Evolutionary conservation across 2,888 invertebrate genomes (phyloP).

Genomic region (Euplagia quadripunctaria): DNA sequence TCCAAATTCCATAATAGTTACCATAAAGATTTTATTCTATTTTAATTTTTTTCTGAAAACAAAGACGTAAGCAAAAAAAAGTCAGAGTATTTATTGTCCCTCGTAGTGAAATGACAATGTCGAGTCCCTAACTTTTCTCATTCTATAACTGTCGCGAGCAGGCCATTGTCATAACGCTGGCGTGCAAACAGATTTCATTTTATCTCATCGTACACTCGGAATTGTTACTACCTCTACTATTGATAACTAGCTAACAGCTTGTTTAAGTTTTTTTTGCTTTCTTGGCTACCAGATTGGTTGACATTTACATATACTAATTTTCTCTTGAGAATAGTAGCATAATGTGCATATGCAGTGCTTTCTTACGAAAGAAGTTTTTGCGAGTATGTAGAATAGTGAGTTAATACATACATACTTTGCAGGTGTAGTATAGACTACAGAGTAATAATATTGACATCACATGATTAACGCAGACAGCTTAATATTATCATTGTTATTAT

Average conservation of each 20-base stretch:
- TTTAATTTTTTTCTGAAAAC: neutral
- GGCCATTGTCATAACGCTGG: conserved; percentile 23
- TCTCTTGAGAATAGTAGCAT: too few species aligned
- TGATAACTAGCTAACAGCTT: neutral
- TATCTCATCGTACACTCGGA: neutral
- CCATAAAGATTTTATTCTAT: neutral
- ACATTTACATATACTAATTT: neutral
- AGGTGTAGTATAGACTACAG: neutral
- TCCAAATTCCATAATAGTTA: too few species aligned
- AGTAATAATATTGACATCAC: neutral
- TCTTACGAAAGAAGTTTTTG: too few species aligned
- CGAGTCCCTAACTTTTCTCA: conserved; percentile 27
- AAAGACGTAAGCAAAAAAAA: neutral
- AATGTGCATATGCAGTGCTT: too few species aligned
- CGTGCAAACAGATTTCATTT: conserved; percentile 9
- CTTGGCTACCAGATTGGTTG: neutral
- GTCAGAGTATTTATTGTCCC: neutral
- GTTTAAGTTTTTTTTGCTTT: neutral
- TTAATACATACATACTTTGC: too few species aligned
- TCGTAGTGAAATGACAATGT: conserved; percentile 6
- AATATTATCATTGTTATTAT: neutral
- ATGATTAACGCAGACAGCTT: neutral
- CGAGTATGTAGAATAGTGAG: too few species aligned
- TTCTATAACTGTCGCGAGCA: conserved; percentile 38
- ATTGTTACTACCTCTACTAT: neutral